Percentiles rank a stretch among this genome's conserved stretches.
phyloP scores from a whole-genome alignment of 2,113 vertebrate species.

The Leiothrix lutea region DNA sequence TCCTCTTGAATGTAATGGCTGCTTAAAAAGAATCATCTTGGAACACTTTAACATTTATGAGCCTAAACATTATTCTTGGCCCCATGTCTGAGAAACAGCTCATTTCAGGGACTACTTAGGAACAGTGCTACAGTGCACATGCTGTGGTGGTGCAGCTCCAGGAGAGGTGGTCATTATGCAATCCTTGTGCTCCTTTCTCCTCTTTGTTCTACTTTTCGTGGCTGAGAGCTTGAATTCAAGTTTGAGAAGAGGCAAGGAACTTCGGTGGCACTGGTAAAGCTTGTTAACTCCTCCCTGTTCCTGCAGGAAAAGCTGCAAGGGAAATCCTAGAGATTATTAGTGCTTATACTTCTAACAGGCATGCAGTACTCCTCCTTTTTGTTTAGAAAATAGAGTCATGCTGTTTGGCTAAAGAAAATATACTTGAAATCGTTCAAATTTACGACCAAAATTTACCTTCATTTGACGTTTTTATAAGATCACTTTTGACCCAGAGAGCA shows the following conservation, averaged over 20 bases:
- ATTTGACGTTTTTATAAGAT: not conserved
- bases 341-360: not conserved
- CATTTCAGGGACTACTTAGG: not conserved
- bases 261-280: not conserved
- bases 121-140: not conserved
- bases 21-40: not conserved
- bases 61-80: conserved; percentile 15
- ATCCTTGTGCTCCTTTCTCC: not conserved
- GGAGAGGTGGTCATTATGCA: not conserved
- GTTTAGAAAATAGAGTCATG: not conserved
- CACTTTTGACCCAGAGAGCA: not conserved
- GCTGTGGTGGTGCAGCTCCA: not conserved
- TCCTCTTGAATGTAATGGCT: not conserved
- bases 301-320: not conserved
- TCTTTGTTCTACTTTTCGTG: not conserved
- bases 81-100: not conserved
- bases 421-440: not conserved
- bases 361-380: not conserved
- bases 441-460: not conserved
- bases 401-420: not conserved
- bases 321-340: not conserved
- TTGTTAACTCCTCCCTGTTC: not conserved
- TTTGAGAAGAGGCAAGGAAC: not conserved
- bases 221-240: not conserved
- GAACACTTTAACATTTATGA: conserved; percentile 9